A percentile compares a stretch with the other conserved stretches of the same genome.
Conservation (phyloP, 2,797 vertebrate genomes). For the Tamandua tetradactyla region DNA sequence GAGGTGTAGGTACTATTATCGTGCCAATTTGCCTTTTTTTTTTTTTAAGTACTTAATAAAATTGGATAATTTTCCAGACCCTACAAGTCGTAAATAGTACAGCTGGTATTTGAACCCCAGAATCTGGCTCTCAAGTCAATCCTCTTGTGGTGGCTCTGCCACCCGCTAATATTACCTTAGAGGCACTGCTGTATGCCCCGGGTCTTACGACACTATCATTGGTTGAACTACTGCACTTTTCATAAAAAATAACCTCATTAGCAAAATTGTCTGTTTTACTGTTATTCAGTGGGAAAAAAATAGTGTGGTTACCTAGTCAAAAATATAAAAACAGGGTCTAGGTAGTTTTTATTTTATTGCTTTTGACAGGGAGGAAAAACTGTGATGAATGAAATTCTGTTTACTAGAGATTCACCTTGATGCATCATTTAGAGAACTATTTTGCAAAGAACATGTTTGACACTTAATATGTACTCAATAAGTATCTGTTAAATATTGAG, state of each 20-base stretch:
- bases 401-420: not conserved
- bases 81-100: not conserved
- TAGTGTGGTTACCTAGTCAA: not conserved
- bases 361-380: not conserved
- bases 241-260: slow-evolving; percentile 39
- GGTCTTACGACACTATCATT: not conserved
- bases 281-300: slow-evolving; percentile 38
- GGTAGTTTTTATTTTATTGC: not conserved
- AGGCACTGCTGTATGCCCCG: not conserved
- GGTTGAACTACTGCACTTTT: not conserved
- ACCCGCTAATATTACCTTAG: not conserved
- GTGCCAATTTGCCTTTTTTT: not conserved
- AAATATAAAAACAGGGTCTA: not conserved
- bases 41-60: slow-evolving; percentile 39
- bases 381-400: slow-evolving; percentile 18
- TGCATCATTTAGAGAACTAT: slow-evolving; percentile 33
- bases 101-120: not conserved
- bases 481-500: slow-evolving; percentile 22
- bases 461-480: not conserved
- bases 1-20: not conserved
- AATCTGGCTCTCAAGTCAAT: not conserved
- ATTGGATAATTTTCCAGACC: not conserved
- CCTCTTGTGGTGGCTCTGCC: not conserved
- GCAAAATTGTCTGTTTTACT: not conserved
- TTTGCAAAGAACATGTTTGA: not conserved